Evolutionary conservation across 2,113 vertebrate genomes (phyloP).

Genomic region (Turnix velox): DNA sequence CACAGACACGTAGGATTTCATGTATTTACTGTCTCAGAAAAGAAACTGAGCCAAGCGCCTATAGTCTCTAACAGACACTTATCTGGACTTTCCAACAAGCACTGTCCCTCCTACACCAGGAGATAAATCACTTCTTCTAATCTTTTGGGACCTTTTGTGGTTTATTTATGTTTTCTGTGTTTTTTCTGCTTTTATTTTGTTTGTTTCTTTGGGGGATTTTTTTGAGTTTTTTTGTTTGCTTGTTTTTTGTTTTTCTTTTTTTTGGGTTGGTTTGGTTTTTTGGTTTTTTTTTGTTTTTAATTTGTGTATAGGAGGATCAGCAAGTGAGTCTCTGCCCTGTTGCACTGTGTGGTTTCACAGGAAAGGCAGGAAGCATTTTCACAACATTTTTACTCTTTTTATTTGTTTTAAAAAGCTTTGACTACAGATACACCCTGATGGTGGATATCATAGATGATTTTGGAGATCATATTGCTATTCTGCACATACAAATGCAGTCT

Average conservation of each 20-base stretch:
- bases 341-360: background rate
- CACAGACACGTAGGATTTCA: background rate
- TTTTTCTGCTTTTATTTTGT: background rate
- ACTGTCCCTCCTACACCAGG: background rate
- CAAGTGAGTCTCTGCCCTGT: background rate
- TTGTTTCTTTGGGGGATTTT: background rate
- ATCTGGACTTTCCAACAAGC: background rate
- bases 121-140: background rate
- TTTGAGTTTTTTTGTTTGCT: no score
- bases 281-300: background rate
- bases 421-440: background rate
- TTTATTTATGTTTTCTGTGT: background rate
- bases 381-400: background rate
- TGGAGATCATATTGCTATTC: no score
- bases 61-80: background rate
- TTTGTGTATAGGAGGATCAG: background rate
- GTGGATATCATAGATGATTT: background rate
- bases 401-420: background rate
- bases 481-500: background rate
- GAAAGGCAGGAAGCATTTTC: background rate
- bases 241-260: background rate
- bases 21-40: background rate
- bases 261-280: no score
- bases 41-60: background rate
- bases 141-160: fast-evolving